Base-by-base conservation (phyloP, 2,888 invertebrate genomes). In the Zeuzera pyrina region DNA sequence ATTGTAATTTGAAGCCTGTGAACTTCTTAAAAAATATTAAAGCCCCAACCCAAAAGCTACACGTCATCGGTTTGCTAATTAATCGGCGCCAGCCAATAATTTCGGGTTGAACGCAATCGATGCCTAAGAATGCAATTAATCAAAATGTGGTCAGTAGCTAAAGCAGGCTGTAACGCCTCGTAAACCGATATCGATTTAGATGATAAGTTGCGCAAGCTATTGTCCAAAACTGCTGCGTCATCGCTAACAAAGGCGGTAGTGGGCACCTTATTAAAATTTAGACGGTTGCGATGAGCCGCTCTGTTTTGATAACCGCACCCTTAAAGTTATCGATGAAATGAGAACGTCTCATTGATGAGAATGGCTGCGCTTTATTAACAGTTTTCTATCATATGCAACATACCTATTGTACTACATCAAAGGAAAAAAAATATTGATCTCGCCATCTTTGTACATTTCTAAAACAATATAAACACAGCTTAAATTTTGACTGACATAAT, bases 261-360 rank as follows among this genome's bases (percentile, higher is more conserved):
- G 72, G 77, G 71, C 69, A 77, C 72, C 83, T 81, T 81, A 83
- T 83, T 83, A 83, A 81, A 83, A 79, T 76, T 77, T 76, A 64
- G 70, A 73, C 66, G 69, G 68, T 64, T 64, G 55, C 69, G 74
- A 77, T 74, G 72, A 69, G 66, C 64, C 69, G 69, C 61, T 65
- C 61, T 81, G 79, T 81, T 83, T 76, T 83, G 71, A 78, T 79
- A 81, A 79, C 68, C 57, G 64, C 68, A 66, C 68, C 61, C 59
- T 56, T 52, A 52, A 60, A 54, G 45, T 56, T 58, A 57, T 58
- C 61, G 57, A 61, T 64, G n/a, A 52, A 53, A 50, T 45, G 49
- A 62, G n/a, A n/a, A n/a, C n/a, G 57, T 43, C 48, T 49, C 54
- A 57, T 49, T 57, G 55, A 52, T 62, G 56, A 58, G 59, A 57